Base-by-base conservation (phyloP, 1,140 invertebrate species). In the Hesperophylax magnus region DNA sequence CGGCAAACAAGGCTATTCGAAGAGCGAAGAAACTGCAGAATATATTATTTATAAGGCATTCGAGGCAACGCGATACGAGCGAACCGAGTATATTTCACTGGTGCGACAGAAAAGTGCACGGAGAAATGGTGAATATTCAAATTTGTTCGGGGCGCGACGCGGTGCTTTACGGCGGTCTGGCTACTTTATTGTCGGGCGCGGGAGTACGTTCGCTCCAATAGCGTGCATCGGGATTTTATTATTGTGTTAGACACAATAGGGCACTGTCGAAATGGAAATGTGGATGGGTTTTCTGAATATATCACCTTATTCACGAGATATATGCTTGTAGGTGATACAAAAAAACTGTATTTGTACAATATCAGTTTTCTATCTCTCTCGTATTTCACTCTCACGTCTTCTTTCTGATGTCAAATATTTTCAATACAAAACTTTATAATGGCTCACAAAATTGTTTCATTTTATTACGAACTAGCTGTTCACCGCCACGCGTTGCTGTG, bases 1-100 rank as follows among this genome's bases (percentile, higher is more conserved):
- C 18, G 8, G 58, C 20, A 24, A 61, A 61, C 58, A 61, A 61
- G 58, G 58, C 24, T 61, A 61, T 61, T 20, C 58, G 20, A 24
- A 61, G 58, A 47, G 39, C 58, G 58, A 20, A 24, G 58, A 61
- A 61, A 61, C 24, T 61, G 58, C 18, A 61, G 24, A 61, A 61
- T 61, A 61, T 61, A 61, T 61, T 61, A 61, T 61, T 61, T 61
- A 61, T 61, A 61, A 61, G 58, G 58, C 24, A 61, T 61, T 61
- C 58, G 58, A 61, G 17, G 18, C 18, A 61, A 61, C 58, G 18
- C 58, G 58, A 61, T 61, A 61, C 24, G 18, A 24, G 58, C 18
- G 58, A 61, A 61, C 24, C 9, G 18, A 61, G 18, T 61, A 20
- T 24, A 22, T 61, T 61, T 24, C 18, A 24, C n/a, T 61, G 58